These are phyloP conservation scores for Muntiacus reevesi DNA, from an alignment of 2,113 vertebrate species.

Conservation along the genomic window DNA sequence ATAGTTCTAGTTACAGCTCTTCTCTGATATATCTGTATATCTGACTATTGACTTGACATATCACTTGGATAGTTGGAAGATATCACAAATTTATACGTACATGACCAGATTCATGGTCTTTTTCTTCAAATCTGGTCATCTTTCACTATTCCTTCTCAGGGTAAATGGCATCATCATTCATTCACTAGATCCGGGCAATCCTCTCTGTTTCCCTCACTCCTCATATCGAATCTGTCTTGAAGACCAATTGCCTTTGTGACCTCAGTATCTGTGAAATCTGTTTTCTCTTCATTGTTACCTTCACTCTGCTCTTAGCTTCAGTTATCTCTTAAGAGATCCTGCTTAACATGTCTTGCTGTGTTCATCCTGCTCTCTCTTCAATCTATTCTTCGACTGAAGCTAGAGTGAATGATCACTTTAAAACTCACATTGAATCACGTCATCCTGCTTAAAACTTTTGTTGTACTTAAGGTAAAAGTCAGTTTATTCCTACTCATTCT, in stretches of 20 bases:
- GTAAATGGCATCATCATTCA: background rate
- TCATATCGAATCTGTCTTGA: background rate
- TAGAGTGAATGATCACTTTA: background rate
- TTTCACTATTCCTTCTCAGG: background rate
- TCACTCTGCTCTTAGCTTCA: background rate
- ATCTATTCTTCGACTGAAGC: background rate
- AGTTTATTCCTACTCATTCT: background rate
- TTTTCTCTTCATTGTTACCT: background rate
- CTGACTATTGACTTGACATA: background rate
- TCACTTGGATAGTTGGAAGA: background rate
- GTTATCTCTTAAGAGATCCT: background rate
- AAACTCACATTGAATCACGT: background rate
- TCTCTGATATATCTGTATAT: background rate
- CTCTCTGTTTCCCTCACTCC: background rate
- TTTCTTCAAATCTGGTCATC: background rate
- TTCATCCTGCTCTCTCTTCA: background rate
- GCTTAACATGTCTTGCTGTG: background rate
- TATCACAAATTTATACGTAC: background rate
- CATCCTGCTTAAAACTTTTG: background rate
- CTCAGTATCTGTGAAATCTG: background rate
- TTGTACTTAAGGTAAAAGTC: background rate
- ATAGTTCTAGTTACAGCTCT: background rate
- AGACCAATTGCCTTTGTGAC: background rate
- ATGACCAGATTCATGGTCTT: background rate
- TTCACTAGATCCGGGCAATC: background rate